Evolutionary conservation across 2,888 invertebrate species (phyloP).

Genomic region (Hymenopus coronatus): DNA sequence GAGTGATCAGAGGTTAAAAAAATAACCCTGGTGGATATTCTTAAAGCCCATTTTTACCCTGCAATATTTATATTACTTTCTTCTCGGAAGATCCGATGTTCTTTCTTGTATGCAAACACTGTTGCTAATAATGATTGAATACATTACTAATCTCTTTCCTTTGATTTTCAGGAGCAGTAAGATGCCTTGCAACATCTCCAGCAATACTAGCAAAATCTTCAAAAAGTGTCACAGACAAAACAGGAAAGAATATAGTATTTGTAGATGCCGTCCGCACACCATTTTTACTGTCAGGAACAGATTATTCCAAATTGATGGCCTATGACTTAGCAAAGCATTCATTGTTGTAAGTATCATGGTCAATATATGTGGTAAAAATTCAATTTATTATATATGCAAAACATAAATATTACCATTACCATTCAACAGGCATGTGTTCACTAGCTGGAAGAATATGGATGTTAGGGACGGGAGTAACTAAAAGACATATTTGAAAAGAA

Average conservation of each 20-base stretch:
- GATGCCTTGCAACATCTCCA: constrained; percentile 16
- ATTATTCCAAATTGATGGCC: constrained; percentile 91
- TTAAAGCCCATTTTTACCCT: no score
- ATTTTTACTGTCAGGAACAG: constrained; percentile 88
- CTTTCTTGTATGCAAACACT: no score
- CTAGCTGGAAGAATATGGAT: background rate
- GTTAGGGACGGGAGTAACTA: no score
- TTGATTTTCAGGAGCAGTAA: background rate
- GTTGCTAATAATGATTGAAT: no score
- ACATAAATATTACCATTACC: background rate
- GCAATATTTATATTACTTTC: no score
- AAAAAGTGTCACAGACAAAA: constrained; percentile 48
- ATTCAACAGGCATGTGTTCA: background rate
- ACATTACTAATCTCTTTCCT: background rate
- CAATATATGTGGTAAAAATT: background rate
- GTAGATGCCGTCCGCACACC: constrained; percentile 98
- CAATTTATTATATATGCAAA: no score
- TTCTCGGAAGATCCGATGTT: no score
- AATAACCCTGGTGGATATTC: no score
- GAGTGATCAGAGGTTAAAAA: no score
- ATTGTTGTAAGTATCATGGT: constrained; percentile 65
- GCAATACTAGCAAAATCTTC: background rate
- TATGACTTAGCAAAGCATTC: constrained; percentile 92
- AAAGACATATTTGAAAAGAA: no score
- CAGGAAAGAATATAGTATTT: constrained; percentile 83